Percentiles rank a stretch among this genome's conserved stretches.
These are phyloP conservation scores for Turritopsis dohrnii DNA, from an alignment of 30 jellyfish, hydroid and myxozoan species.

Conservation along the genomic window DNA sequence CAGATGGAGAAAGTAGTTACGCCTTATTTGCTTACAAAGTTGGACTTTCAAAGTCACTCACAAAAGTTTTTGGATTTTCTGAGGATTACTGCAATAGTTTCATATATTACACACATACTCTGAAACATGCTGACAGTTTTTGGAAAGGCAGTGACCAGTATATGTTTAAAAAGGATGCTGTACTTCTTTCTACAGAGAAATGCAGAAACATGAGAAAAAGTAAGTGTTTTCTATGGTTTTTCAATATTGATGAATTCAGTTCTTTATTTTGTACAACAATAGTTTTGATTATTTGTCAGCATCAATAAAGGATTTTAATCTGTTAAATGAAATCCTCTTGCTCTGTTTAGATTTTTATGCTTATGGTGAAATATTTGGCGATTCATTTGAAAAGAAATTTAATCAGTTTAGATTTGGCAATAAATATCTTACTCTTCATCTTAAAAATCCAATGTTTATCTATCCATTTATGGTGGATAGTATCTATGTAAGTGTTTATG, in stretches of 20 bases:
- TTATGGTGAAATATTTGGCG: background rate
- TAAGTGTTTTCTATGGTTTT: background rate
- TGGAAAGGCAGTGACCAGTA: background rate
- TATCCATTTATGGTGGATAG: background rate
- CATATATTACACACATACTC: no score
- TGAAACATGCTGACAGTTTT: background rate
- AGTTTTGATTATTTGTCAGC: no score
- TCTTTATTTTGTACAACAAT: no score
- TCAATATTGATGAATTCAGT: no score
- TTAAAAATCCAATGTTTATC: background rate
- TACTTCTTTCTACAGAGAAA: constrained; percentile 4
- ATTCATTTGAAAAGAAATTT: background rate
- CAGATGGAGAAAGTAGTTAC: background rate
- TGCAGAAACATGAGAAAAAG: background rate
- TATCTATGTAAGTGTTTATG: background rate
- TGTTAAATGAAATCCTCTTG: no score
- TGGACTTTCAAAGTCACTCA: background rate
- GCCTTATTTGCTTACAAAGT: background rate
- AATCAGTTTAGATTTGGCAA: background rate
- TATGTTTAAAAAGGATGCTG: background rate
- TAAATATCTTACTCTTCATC: background rate
- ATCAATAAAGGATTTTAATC: no score
- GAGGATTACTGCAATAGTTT: background rate
- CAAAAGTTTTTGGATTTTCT: background rate
- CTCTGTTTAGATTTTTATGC: background rate